Evolutionary conservation across 2,797 vertebrate genomes (phyloP), one percentile per base, ranked within the genome.

Genomic region (Hafferia zeledoni): DNA sequence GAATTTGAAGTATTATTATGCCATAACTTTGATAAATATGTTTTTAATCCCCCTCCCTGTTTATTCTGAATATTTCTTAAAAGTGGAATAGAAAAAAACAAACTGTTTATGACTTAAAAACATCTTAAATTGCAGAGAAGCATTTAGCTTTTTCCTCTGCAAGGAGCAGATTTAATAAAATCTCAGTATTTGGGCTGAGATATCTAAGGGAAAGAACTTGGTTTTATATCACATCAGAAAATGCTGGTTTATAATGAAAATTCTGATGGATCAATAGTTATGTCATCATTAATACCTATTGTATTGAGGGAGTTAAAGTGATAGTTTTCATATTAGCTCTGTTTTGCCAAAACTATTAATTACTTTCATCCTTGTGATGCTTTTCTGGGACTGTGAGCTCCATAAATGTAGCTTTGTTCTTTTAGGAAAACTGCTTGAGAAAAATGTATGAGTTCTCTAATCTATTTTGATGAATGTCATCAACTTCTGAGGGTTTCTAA

Each of bases 381-480:
- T 88, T 96, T 91, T 89, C 80, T 81, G 78, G 93, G 37, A 80
- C 24, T 83, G 14, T 85, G 64, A 91, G 28, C 68, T 95, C 25
- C 39, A 61, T 59, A 92, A 93, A 75, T 41, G 7, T 22, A 75
- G 9, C 13, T 92, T 96, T 67, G 60, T 12, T 76, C 22, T 70
- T 81, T 72, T 47, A 81, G 7, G 59, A 70, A 93, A 88, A 69
- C 33, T 81, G 11, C 57, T 92, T 76, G 49, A 82, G 72, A 69
- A 89, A 89, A 81, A 93, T 53, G 31, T 68, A 33, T 83, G 52
- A 86, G 78, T 93, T 61, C 23, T 63, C 28, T 31, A n/a, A 76
- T 90, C 55, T 67, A 67, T 93, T 92, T 92, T 93, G 39, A 90
- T 83, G 79, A 83, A 85, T 91, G 56, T 83, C 65, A 78, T 81